Evolutionary conservation across 2,113 vertebrate genomes (phyloP), one percentile per base, ranked within the genome.

Genomic region (Xerus inauris): DNA sequence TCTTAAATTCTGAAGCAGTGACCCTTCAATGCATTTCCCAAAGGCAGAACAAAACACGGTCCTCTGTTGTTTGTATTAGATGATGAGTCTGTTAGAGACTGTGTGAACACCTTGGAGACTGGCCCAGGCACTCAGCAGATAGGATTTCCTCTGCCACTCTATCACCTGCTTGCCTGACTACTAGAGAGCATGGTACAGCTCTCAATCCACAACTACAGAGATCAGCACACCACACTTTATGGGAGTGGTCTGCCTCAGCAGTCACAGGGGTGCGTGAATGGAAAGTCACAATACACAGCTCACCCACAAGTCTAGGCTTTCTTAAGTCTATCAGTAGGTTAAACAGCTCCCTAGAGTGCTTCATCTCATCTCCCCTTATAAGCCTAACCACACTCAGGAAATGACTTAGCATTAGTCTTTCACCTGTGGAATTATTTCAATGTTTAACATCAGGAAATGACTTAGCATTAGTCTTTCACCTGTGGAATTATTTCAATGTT

Each of bases 371-470:
- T 19, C 13, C 9, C 13, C 6, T 77, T 26, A 26, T 6, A 47
- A 45, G 54, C 19, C 73, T 10, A 42, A 11, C 8, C 32, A 0
- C 57, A n/a, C n/a, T 51, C 8, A 14, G 49, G 20, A 38, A 75
- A 12, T 9, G 47, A 42, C 8, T 9, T 0, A 32, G 5, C 0
- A n/a, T 42, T 38, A 0, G 7, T 13, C 47, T 77, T 5, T 85
- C 65, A 20, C 54, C 28, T 38, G 6, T 57, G 32, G 35, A 28
- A n/a, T 35, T 22, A 8, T n/a, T 65, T 42, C 54, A 49, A 82
- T 38, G n/a, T 45, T 20, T 22, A 32, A 71, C 67, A 67, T 51
- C 8, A 14, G 49, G 20, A 38, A 75, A 12, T 9, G 47, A 42
- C 8, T 9, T 0, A 32, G 5, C 0, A n/a, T 42, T 38, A 0